A percentile compares a stretch with the other conserved stretches of the same genome.
Conservation (phyloP, 1,140 invertebrate genomes). For the Chrysomallon squamiferum region DNA sequence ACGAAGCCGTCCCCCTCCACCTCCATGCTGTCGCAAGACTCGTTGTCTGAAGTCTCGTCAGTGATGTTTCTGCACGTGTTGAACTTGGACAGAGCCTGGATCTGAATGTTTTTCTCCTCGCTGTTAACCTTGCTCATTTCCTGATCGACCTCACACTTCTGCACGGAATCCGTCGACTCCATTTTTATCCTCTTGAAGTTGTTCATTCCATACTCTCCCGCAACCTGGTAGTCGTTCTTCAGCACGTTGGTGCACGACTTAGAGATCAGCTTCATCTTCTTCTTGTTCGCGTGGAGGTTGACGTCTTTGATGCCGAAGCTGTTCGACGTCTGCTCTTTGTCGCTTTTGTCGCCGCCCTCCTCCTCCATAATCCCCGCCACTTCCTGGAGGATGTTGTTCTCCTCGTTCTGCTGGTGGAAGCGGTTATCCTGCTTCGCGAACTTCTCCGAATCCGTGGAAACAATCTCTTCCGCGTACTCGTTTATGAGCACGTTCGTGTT, state of each 20-base stretch:
- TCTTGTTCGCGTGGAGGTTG: conserved; percentile 39
- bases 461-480: conserved; percentile 61
- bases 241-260: conserved; percentile 6
- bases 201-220: conserved; percentile 31
- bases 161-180: neutral
- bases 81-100: conserved; percentile 51
- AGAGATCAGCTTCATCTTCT: conserved; percentile 15
- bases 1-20: conserved; percentile 22
- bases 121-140: conserved; percentile 32
- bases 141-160: neutral
- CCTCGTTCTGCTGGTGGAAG: neutral
- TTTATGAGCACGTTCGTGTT: conserved; percentile 72
- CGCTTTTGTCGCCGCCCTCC: conserved; percentile 24
- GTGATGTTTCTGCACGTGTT: conserved; percentile 43
- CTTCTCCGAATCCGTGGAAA: conserved; percentile 71
- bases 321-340: conserved; percentile 2
- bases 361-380: conserved; percentile 16
- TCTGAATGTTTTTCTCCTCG: conserved; percentile 57
- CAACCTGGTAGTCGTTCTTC: conserved; percentile 7
- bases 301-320: conserved; percentile 34
- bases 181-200: conserved; percentile 35
- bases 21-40: conserved; percentile 21
- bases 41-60: conserved; percentile 30
- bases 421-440: conserved; percentile 62
- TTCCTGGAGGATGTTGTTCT: conserved; percentile 24